Percentiles rank a stretch among this genome's conserved stretches.
Evolutionary conservation across 2,113 vertebrate species (phyloP).

Genomic region (Rousettus leschenaultii): DNA sequence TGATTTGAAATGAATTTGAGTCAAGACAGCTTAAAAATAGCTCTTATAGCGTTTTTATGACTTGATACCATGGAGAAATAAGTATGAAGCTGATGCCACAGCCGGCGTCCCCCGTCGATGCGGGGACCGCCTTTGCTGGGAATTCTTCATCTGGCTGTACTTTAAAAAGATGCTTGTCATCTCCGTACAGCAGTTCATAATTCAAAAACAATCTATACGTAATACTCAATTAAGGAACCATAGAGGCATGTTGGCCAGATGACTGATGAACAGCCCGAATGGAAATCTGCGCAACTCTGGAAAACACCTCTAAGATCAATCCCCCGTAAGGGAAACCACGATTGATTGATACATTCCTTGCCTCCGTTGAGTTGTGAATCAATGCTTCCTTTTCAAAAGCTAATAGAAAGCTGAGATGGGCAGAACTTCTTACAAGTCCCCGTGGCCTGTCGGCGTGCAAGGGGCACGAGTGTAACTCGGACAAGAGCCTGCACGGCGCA

Average conservation of each 20-base stretch:
- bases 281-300: not conserved
- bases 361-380: not conserved
- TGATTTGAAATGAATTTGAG: conserved; percentile 51
- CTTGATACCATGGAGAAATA: not conserved
- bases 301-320: not conserved
- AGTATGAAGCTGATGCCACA: not conserved
- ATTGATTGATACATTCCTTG: not conserved
- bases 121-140: not conserved
- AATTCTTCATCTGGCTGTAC: not conserved
- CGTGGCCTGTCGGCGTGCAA: not conserved
- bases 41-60: not conserved
- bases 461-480: not conserved
- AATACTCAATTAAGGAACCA: conserved; percentile 42
- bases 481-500: accelerated
- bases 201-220: conserved; percentile 6
- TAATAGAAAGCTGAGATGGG: not conserved
- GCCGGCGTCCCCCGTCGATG: not conserved
- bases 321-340: not conserved
- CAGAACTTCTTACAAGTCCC: not conserved
- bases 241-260: not conserved
- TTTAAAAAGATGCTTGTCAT: conserved; percentile 39
- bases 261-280: not conserved
- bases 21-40: conserved; percentile 48
- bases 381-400: not conserved
- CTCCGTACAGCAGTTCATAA: conserved; percentile 28